Conservation (phyloP, 1,140 invertebrate genomes). For the Listronotus bonariensis region DNA sequence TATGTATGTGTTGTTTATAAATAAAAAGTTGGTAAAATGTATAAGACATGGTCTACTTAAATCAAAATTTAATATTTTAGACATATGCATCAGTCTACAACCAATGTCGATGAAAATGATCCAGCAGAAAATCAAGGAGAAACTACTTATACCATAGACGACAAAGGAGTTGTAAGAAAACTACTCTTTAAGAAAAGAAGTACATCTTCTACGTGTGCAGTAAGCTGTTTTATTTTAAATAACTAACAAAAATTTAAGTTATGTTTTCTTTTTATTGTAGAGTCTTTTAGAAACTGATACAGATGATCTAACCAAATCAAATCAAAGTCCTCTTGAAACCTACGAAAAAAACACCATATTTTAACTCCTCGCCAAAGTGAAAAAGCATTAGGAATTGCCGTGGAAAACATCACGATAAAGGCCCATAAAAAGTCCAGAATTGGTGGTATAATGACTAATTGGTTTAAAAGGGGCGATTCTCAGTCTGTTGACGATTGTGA, state of each 20-base stretch:
- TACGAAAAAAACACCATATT: conserved; percentile 73
- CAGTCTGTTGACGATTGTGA: conserved; percentile 58
- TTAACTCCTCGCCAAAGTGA: conserved; percentile 82
- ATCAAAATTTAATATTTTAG: conserved; percentile 55
- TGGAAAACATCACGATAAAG: conserved; percentile 46
- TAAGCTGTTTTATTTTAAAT: conserved; percentile 55
- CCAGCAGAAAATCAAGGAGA: conserved; percentile 62
- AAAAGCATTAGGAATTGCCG: conserved; percentile 63
- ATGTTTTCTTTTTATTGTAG: conserved; percentile 57
- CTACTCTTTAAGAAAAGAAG: conserved; percentile 85
- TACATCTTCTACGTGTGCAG: conserved; percentile 82
- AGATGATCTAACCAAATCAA: conserved; percentile 71
- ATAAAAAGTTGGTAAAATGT: not conserved
- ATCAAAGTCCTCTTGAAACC: conserved; percentile 77
- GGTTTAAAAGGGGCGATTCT: conserved; percentile 66
- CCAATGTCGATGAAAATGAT: conserved; percentile 63
- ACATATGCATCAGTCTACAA: conserved; percentile 71
- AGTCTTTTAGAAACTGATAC: conserved; percentile 79
- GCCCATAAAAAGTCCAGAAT: conserved; percentile 59
- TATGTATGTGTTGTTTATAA: conserved; percentile 10
- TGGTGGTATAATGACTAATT: conserved; percentile 69
- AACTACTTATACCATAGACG: conserved; percentile 67
- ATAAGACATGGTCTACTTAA: too few species aligned
- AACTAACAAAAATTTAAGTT: not conserved
- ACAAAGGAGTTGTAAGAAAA: conserved; percentile 73